Evolutionary conservation across 1,140 invertebrate genomes (phyloP).

Genomic region (Pissodes strobi): DNA sequence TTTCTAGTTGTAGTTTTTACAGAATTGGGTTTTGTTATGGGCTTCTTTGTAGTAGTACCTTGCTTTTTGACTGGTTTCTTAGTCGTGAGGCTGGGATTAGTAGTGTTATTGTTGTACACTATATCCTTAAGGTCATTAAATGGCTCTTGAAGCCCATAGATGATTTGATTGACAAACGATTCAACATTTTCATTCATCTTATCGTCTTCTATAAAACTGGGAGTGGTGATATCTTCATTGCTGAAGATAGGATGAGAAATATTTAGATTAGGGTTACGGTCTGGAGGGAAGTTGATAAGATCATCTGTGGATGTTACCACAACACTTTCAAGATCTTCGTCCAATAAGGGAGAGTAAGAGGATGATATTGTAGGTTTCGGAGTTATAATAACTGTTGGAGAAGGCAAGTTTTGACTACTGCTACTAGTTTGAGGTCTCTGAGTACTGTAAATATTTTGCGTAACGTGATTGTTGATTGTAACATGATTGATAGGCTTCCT

Average conservation of each 20-base stretch:
- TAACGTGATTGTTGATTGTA: conserved; percentile 63
- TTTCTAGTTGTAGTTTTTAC: conserved; percentile 45
- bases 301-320: conserved; percentile 64
- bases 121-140: conserved; percentile 80
- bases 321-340: conserved; percentile 32
- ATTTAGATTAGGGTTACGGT: conserved; percentile 79
- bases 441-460: conserved; percentile 58
- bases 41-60: conserved; percentile 46
- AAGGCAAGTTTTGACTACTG: conserved; percentile 53
- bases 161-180: conserved; percentile 79
- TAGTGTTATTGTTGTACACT: conserved; percentile 57
- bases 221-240: conserved; percentile 66
- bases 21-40: conserved; percentile 45
- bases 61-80: conserved; percentile 56
- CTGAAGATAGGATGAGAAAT: conserved; percentile 63
- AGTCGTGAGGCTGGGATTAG: conserved; percentile 50
- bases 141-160: conserved; percentile 77
- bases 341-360: conserved; percentile 37
- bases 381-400: conserved; percentile 63
- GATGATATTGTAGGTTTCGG: conserved; percentile 64
- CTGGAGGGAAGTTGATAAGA: conserved; percentile 79
- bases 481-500: conserved; percentile 56
- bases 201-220: conserved; percentile 73
- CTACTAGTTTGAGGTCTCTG: conserved; percentile 22
- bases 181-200: conserved; percentile 78